Conservation (phyloP, 2,888 invertebrate species). For the Lasioglossum morio region DNA sequence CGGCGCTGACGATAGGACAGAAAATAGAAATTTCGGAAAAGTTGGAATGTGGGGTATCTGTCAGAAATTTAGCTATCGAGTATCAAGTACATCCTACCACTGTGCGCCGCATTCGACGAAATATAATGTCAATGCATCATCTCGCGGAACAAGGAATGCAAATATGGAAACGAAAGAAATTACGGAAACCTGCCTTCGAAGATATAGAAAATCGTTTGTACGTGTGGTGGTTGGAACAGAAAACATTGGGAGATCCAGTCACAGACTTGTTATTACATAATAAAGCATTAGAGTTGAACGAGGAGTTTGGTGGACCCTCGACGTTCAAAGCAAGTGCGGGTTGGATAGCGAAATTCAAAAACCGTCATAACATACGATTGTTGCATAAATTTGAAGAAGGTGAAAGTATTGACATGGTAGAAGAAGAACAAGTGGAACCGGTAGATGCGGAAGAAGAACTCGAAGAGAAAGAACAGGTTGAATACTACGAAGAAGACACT, state of each 20-base stretch:
- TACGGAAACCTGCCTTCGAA: conserved; percentile 2
- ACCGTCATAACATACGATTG: conserved; percentile 7
- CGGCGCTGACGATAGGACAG: conserved; percentile 10
- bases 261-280: conserved; percentile 5
- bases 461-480: conserved; percentile 10
- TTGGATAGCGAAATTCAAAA: conserved; percentile 19
- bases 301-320: neutral
- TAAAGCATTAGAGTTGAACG: neutral
- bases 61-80: conserved; percentile 7
- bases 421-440: neutral
- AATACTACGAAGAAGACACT: conserved; percentile 1
- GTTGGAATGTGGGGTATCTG: conserved; percentile 2
- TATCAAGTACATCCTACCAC: conserved; percentile 9
- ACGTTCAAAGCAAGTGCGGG: conserved; percentile 10
- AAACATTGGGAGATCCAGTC: neutral
- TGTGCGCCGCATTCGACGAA: conserved; percentile 16
- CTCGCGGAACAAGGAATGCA: neutral
- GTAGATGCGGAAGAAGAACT: neutral
- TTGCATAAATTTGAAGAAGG: neutral
- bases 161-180: neutral
- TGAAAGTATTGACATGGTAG: neutral
- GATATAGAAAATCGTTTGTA: conserved; percentile 15
- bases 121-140: neutral
- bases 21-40: conserved; percentile 16
- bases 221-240: conserved; percentile 7